Evolutionary conservation across 2,113 vertebrate genomes (phyloP).

Genomic region (Pygoscelis adeliae): DNA sequence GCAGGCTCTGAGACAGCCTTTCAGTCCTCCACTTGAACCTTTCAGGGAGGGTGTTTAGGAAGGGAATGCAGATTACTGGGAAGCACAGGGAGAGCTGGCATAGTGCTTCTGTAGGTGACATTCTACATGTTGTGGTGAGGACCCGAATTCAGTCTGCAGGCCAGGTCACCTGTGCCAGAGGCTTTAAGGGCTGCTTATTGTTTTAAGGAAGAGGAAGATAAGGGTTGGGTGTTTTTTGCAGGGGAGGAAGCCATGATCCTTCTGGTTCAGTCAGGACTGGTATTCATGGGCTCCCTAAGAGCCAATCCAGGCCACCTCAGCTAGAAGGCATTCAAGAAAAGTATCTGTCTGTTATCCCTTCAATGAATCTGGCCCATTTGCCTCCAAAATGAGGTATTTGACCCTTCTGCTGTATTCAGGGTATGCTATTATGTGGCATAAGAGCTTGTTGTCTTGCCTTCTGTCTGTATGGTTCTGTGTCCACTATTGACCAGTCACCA

Average conservation of each 20-base stretch:
- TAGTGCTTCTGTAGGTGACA: not conserved
- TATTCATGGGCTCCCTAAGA: constrained; percentile 26
- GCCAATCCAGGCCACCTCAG: not conserved
- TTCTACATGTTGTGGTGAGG: not conserved
- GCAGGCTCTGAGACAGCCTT: not conserved
- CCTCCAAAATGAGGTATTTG: not conserved
- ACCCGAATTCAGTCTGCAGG: rapidly evolving
- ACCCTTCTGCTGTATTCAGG: not conserved
- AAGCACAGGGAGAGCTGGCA: not conserved
- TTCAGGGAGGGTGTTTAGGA: not conserved
- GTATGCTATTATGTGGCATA: not conserved
- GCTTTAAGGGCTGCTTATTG: not conserved
- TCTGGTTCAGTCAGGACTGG: constrained; percentile 25
- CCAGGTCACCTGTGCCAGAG: not conserved
- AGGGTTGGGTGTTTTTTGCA: not conserved
- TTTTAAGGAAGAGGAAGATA: not conserved
- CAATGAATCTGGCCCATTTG: constrained; percentile 1
- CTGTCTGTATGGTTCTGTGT: not conserved
- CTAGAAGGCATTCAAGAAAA: constrained; percentile 21
- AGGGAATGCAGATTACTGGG: not conserved
- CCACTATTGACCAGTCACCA: constrained; percentile 22
- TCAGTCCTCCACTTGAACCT: not conserved
- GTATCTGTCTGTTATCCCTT: not conserved
- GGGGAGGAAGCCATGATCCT: not conserved
- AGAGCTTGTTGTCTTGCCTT: not conserved